Evolutionary conservation across 2,113 vertebrate species (phyloP).

Genomic region (Murina feae): DNA sequence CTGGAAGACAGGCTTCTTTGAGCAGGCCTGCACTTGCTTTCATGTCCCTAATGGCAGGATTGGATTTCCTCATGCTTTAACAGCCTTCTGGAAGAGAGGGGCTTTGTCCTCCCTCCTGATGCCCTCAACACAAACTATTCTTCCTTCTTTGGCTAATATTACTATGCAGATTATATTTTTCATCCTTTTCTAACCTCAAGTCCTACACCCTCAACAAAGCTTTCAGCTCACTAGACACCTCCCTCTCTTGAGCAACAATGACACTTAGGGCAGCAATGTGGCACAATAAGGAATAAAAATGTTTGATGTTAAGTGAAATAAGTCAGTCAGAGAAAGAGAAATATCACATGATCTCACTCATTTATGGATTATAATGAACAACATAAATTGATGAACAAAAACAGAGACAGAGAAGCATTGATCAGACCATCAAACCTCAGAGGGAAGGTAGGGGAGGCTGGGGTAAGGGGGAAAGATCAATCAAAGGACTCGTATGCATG

Average conservation of each 20-base stretch:
- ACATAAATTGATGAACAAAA: no score
- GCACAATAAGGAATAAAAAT: not conserved
- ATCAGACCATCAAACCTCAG: no score
- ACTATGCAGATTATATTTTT: not conserved
- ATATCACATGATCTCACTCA: no score
- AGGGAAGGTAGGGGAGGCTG: no score
- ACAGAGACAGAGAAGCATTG: no score
- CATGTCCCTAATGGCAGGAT: not conserved
- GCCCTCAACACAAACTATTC: not conserved
- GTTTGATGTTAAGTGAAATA: not conserved
- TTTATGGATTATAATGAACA: no score
- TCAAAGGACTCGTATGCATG: no score
- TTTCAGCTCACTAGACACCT: not conserved
- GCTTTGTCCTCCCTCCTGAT: not conserved
- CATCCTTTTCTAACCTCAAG: not conserved
- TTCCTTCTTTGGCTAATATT: not conserved
- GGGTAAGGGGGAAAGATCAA: no score
- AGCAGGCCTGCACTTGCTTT: not conserved
- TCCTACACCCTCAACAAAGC: not conserved
- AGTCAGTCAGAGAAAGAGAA: no score
- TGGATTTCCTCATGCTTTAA: not conserved
- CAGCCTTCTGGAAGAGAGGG: not conserved
- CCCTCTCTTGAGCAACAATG: not conserved
- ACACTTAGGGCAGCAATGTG: not conserved
- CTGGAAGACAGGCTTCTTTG: not conserved